Conservation (phyloP, 2,797 vertebrate genomes). For the Borostomias antarcticus region DNA sequence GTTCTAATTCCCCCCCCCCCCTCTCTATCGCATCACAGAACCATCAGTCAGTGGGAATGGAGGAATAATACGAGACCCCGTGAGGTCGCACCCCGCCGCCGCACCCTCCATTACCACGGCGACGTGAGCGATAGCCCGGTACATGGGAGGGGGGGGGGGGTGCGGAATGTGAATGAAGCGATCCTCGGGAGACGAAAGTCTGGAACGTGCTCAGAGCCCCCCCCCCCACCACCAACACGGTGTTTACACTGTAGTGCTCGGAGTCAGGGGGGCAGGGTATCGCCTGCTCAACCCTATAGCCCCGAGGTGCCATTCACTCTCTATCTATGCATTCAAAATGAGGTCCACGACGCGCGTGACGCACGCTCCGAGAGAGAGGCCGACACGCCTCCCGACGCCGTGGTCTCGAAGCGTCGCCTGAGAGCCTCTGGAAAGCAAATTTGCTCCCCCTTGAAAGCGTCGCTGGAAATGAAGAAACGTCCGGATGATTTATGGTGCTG, state of each 20-base stretch:
- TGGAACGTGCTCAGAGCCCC: neutral
- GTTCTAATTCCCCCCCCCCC: conserved; percentile 29
- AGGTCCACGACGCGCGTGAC: too few relatives aligned
- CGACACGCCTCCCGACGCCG: too few relatives aligned
- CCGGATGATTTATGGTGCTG: conserved; percentile 64
- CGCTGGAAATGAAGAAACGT: conserved; percentile 52
- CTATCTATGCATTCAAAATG: conserved; percentile 33
- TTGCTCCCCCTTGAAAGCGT: conserved; percentile 42
- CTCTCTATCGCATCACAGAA: conserved; percentile 52
- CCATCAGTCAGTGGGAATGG: conserved; percentile 67
- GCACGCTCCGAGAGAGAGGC: neutral
- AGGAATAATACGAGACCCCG: conserved; percentile 68
- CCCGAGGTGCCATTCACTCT: conserved; percentile 11
- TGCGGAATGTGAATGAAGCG: conserved; percentile 61
- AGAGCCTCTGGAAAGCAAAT: conserved; percentile 46
- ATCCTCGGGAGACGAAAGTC: conserved; percentile 32
- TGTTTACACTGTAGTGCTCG: conserved; percentile 23
- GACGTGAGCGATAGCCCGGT: conserved; percentile 63
- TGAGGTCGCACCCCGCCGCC: conserved; percentile 64
- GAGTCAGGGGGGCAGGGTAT: neutral
- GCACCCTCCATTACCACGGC: conserved; percentile 60
- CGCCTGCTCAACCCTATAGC: neutral
- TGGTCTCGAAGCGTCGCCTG: conserved; percentile 57
- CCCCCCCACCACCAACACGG: neutral
- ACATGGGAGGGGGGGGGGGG: conserved; percentile 50